Evolutionary conservation across 2,113 vertebrate species (phyloP).

Genomic region (Garra rufa): DNA sequence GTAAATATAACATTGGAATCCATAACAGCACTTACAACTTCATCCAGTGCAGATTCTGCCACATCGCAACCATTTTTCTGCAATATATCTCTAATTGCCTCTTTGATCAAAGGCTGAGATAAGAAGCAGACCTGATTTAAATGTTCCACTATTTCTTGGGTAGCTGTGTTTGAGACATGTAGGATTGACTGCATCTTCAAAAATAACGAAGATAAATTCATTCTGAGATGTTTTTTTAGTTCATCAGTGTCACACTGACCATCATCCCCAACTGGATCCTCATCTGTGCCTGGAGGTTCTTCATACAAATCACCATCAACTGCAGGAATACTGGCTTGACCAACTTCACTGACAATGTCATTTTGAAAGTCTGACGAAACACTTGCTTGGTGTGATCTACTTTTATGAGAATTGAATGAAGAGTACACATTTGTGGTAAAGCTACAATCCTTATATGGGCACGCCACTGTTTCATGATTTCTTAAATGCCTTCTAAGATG

Average conservation of each 20-base stretch:
- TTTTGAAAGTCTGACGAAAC: background rate
- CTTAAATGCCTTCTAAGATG: conserved; percentile 1
- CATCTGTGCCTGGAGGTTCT: background rate
- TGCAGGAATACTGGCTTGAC: background rate
- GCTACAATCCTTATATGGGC: conserved; percentile 7
- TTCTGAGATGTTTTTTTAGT: background rate
- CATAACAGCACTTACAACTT: conserved; percentile 53
- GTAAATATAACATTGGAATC: conserved; percentile 42
- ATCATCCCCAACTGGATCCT: too few species aligned
- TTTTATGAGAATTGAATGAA: conserved; percentile 15
- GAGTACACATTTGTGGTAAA: conserved; percentile 24
- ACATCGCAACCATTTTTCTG: conserved; percentile 40
- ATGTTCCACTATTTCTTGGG: conserved; percentile 44
- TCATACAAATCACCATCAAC: background rate
- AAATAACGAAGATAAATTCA: background rate
- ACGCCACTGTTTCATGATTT: conserved; percentile 1
- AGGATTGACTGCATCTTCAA: background rate
- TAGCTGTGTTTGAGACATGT: conserved; percentile 29
- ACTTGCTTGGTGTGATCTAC: conserved; percentile 14
- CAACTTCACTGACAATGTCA: background rate
- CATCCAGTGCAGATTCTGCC: conserved; percentile 14
- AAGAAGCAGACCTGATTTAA: conserved; percentile 14
- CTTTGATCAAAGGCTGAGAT: background rate
- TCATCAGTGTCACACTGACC: background rate
- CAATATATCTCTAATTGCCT: background rate